A percentile compares a stretch with the other conserved stretches of the same genome.
Conservation (phyloP, 2,797 vertebrate species). For the Pterois miles region DNA sequence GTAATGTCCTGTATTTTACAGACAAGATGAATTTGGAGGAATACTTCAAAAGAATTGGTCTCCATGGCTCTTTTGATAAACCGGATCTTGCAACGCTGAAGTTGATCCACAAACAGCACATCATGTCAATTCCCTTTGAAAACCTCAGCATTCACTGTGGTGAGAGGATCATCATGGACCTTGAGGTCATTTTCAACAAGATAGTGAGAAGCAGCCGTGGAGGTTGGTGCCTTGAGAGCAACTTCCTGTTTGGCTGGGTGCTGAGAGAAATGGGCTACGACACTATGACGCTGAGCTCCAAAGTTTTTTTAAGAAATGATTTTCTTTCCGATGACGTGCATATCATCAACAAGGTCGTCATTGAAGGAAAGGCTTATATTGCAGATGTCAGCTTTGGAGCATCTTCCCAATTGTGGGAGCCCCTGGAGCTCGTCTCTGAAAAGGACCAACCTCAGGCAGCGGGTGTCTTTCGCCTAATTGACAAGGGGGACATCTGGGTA, state of each 20-base stretch:
- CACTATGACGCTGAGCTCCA: conserved; percentile 69
- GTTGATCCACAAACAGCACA: conserved; percentile 81
- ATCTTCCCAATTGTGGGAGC: conserved; percentile 86
- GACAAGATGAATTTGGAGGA: conserved; percentile 86
- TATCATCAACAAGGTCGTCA: conserved; percentile 80
- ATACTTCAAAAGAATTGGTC: conserved; percentile 89
- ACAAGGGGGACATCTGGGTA: conserved; percentile 82
- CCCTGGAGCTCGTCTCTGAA: conserved; percentile 85
- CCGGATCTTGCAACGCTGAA: conserved; percentile 82
- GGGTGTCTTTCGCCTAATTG: conserved; percentile 81
- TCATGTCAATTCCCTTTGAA: conserved; percentile 87
- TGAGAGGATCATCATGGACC: conserved; percentile 76
- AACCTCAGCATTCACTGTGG: conserved; percentile 90
- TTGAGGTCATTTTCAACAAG: conserved; percentile 82
- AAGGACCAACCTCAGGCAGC: conserved; percentile 86
- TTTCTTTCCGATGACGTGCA: conserved; percentile 71
- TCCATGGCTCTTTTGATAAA: conserved; percentile 70
- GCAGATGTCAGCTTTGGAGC: conserved; percentile 85
- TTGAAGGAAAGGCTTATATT: conserved; percentile 81
- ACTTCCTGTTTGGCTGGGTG: conserved; percentile 86
- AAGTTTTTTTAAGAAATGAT: conserved; percentile 65
- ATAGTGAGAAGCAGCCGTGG: conserved; percentile 84
- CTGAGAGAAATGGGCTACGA: conserved; percentile 86
- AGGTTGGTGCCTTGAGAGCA: conserved; percentile 90
- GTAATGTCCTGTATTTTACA: conserved; percentile 33